Base-by-base conservation (phyloP, 2,113 vertebrate species). In the Cololabis saira region DNA sequence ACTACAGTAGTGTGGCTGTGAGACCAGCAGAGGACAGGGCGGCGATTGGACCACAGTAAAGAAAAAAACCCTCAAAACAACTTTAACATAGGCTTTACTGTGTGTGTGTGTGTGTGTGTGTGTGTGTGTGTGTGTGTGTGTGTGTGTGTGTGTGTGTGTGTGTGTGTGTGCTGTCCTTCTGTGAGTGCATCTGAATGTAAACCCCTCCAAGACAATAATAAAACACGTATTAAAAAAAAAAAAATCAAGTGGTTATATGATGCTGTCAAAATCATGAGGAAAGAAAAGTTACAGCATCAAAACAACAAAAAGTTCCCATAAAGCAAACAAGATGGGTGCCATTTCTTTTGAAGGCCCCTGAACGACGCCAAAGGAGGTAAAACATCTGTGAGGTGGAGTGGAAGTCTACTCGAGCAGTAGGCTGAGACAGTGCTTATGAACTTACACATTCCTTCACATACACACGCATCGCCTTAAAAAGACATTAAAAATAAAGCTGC, bases 401-500 rank as follows among this genome's bases (percentile, higher is more conserved):
- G 42, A 64, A 37, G 51, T 66, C 24, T 55, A 17, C 61, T 58
- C 30, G 33, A 61, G 49, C 61, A 65, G 72, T 55, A 56, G 60
- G 52, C 70, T 49, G 47, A 54, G 55, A 73, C 69, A 71, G 74
- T 67, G 71, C 57, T 59, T 41, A 52, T 43, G 66, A 72, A 67
- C 49, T 13, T 0, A 16, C 21, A 54, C 22, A 42, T 44, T 42
- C 58, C 43, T 61, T 54, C 56, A 50, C 73, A 19, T 5, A 42
- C 57, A 52, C 57, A 56, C 44, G 19, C 18, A 30, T n/a, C 24
- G 30, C 52, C 63, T 80, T 72, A 44, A 63, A 76, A 71, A 74
- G 51, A 80, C 73, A 78, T 81, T 77, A 77, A 69, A 72, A 70
- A 74, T 58, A 45, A 70, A 87, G 76, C 78, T 85, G 84, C 76